These are phyloP conservation scores for Cephus sareptanus DNA, from an alignment of 2,888 invertebrate genomes.

Conservation along the genomic window DNA sequence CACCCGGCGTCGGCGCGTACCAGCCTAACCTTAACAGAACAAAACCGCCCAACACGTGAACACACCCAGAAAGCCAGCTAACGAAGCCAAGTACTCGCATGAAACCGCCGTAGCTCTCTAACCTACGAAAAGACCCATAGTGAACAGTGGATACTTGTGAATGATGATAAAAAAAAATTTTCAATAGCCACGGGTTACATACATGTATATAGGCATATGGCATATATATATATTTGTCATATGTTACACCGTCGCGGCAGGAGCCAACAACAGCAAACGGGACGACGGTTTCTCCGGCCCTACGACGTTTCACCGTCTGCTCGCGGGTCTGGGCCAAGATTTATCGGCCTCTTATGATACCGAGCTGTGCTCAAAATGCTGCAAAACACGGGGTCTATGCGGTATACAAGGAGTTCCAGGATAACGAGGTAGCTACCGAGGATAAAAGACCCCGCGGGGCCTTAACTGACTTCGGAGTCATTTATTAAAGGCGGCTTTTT, in stretches of 20 bases:
- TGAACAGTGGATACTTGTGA: not conserved
- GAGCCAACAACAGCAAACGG: not conserved
- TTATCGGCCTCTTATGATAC: slow-evolving; percentile 62
- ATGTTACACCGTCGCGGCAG: not conserved
- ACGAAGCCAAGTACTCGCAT: not conserved
- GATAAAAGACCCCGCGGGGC: slow-evolving; percentile 47
- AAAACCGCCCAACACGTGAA: not conserved
- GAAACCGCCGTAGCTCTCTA: not conserved
- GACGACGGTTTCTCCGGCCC: not conserved
- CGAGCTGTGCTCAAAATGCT: slow-evolving; percentile 62
- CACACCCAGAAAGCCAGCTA: not conserved
- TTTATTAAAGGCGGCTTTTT: slow-evolving; percentile 52
- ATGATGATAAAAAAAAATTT: not conserved
- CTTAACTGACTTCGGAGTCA: slow-evolving; percentile 38
- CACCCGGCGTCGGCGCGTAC: slow-evolving; percentile 7
- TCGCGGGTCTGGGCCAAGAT: slow-evolving; percentile 42
- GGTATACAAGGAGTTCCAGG: slow-evolving; percentile 46
- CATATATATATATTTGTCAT: not conserved
- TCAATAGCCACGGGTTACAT: not conserved
- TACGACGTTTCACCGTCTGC: slow-evolving; percentile 5
- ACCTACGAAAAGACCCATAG: not conserved
- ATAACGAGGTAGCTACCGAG: slow-evolving; percentile 64
- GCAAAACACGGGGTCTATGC: slow-evolving; percentile 55
- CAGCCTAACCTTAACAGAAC: not conserved
- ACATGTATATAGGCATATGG: not conserved